Evolutionary conservation across 2,113 vertebrate genomes (phyloP), one percentile per base, ranked within the genome.

Genomic region (Xenopus borealis): DNA sequence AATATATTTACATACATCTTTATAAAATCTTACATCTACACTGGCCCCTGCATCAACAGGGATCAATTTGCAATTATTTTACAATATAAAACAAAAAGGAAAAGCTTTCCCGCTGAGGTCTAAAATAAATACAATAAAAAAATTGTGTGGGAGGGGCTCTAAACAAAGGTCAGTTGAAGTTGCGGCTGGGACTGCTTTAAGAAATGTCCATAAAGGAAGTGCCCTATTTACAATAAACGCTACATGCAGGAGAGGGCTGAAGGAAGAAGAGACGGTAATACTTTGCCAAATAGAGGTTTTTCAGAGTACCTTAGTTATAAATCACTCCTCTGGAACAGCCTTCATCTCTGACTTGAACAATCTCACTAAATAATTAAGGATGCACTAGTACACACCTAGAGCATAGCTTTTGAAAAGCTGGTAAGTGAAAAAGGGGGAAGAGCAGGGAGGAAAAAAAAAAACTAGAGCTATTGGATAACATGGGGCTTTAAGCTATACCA

Each of bases 1-100:
- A 82, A 87, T 87, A 87, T 86, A 85, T 76, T 53, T 73, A 66
- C 19, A 23, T 27, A 61, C 19, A 77, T 77, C 50, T 77, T n/a
- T 77, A 77, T 77, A 77, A 77, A 77, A 77, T 77, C 74, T 77
- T 77, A 77, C 74, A 77, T 77, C 74, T 77, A 77, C 74, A 77
- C 19, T 18, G 61, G 74, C 46, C 67, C 66, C 66, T 64, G 74
- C 70, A 45, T 77, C 74, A 77, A 77, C 74, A 58, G 74, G 74
- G 27, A 12, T 20, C 74, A 30, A 59, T 63, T 58, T 62, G 72
- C 27, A 57, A 66, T 73, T 76, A 76, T 77, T 70, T 70, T 77
- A 77, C 74, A 77, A 40, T 77, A 77, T 77, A 77, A 77, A 76
- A 76, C 66, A 76, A 69, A 69, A 19, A 44, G 55, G n/a, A 59